Evolutionary conservation across 2,888 invertebrate species (phyloP).

Genomic region (Harmothoe impar): DNA sequence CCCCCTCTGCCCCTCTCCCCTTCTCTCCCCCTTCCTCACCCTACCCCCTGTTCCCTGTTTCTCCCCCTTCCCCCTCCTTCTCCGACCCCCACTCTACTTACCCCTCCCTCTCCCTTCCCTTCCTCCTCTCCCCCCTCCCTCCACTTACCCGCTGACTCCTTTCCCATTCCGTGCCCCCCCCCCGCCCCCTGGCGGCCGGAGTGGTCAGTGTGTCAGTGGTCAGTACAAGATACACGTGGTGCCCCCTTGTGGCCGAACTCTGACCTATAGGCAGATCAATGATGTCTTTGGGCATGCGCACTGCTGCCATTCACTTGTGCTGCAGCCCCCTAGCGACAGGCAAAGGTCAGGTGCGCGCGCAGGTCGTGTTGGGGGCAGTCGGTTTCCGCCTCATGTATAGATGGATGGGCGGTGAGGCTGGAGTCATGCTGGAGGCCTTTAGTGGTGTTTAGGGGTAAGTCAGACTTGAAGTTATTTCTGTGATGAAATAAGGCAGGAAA

Average conservation of each 20-base stretch:
- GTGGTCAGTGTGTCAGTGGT: conserved; percentile 6
- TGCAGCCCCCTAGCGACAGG: neutral
- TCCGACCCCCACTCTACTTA: neutral
- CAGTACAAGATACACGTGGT: neutral
- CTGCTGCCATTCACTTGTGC: neutral
- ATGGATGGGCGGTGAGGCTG: too few relatives aligned
- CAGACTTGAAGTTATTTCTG: too few relatives aligned
- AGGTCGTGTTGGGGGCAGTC: conserved; percentile 8
- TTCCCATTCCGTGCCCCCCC: neutral
- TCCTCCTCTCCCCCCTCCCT: neutral
- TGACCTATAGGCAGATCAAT: conserved; percentile 9
- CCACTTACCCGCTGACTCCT: neutral
- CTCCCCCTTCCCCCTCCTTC: neutral
- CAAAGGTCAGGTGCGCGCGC: neutral
- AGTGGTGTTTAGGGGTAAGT: too few relatives aligned
- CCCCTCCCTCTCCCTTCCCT: neutral
- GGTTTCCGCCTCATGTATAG: neutral
- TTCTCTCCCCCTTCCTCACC: neutral
- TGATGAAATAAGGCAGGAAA: too few relatives aligned
- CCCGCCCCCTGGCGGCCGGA: neutral
- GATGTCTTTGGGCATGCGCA: conserved; percentile 30
- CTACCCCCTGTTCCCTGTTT: neutral
- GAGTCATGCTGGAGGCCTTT: too few relatives aligned
- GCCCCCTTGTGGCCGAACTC: conserved; percentile 11
- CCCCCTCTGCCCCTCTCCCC: neutral